Evolutionary conservation across 2,888 invertebrate genomes (phyloP), one percentile per base, ranked within the genome.

Genomic region (Argyresthia albistria): DNA sequence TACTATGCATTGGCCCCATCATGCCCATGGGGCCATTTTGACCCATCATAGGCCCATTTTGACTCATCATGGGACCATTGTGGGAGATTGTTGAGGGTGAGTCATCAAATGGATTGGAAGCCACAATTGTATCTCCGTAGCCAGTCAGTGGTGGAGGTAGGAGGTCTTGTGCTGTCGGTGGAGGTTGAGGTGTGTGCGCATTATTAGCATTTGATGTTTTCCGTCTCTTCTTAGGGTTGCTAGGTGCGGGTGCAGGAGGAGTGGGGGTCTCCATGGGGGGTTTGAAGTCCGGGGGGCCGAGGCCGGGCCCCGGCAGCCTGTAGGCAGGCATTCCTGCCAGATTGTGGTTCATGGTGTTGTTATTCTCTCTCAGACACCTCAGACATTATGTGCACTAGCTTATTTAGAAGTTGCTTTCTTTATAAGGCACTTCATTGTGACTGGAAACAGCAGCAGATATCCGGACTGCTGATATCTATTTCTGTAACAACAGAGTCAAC

Each of bases 61-160:
- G 90, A 68, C 86, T 89, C 76, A 89, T 88, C 88, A 91, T 90
- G 59, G 90, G 90, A 8, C 90, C 90, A 73, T 88, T 88, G 72
- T 90, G 80, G 59, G 88, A 80, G 50, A 89, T 86, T 50, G 90
- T 91, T 49, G 90, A 90, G 50, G 95, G 95, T 52, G 95, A 94
- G 74, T 97, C 97, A 81, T 97, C 97, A 76, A 97, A 97, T 43
- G 97, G 97, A 82, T 97, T 97, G 58, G 96, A 96, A 54, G 97
- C 97, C 57, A 97, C 93, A 70, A 97, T 96, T 55, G 97, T 97
- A 72, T 97, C 97, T 42, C 97, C 97, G 80, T 95, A 97, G 60
- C 96, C 96, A 47, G 95, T 93, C 66, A 96, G 91, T 35, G 96
- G 96, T 46, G 96, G 96, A 63, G 96, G 90, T 58, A 96, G 82